phyloP scores from a whole-genome alignment of 2,888 invertebrate species.

The Steinernema scapterisci region DNA sequence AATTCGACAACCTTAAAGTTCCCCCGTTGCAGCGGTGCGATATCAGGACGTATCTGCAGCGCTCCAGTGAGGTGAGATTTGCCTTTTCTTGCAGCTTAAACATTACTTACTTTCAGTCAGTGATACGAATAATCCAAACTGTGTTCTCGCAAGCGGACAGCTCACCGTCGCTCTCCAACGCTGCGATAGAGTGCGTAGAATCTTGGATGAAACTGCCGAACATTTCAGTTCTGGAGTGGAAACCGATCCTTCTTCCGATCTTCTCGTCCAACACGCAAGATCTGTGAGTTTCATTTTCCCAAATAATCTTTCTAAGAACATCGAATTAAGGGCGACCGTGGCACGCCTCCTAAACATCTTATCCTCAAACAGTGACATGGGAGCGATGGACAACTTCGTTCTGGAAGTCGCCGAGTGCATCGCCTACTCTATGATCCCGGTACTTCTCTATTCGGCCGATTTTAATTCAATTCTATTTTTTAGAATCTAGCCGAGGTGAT shows the following conservation, averaged over 20 bases:
- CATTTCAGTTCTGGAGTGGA: slow-evolving; percentile 36
- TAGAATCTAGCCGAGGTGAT: background rate
- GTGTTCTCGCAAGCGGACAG: slow-evolving; percentile 51
- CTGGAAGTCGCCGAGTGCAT: slow-evolving; percentile 50
- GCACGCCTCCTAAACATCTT: slow-evolving; percentile 51
- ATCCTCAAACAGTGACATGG: slow-evolving; percentile 50
- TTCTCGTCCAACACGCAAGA: slow-evolving; percentile 37
- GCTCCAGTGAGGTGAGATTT: slow-evolving; percentile 44
- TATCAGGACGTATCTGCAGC: slow-evolving; percentile 53
- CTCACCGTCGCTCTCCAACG: slow-evolving; percentile 52
- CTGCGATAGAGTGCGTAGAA: slow-evolving; percentile 63
- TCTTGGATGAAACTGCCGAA: slow-evolving; percentile 60
- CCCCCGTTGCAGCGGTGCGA: slow-evolving; percentile 51
- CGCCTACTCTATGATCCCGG: background rate
- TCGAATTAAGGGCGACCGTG: slow-evolving; percentile 46
- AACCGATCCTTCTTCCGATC: slow-evolving; percentile 34
- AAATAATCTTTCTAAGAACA: slow-evolving; percentile 37
- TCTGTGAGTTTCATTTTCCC: slow-evolving; percentile 28
- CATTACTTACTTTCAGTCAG: slow-evolving; percentile 36
- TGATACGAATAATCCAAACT: slow-evolving; percentile 51
- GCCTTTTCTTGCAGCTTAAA: background rate
- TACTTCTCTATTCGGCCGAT: too few relatives aligned
- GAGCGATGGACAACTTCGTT: slow-evolving; percentile 42
- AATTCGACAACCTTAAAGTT: slow-evolving; percentile 55
- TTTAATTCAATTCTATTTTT: background rate